These are phyloP conservation scores for Pavo muticus DNA, from an alignment of 2,113 vertebrate genomes.

Conservation along the genomic window DNA sequence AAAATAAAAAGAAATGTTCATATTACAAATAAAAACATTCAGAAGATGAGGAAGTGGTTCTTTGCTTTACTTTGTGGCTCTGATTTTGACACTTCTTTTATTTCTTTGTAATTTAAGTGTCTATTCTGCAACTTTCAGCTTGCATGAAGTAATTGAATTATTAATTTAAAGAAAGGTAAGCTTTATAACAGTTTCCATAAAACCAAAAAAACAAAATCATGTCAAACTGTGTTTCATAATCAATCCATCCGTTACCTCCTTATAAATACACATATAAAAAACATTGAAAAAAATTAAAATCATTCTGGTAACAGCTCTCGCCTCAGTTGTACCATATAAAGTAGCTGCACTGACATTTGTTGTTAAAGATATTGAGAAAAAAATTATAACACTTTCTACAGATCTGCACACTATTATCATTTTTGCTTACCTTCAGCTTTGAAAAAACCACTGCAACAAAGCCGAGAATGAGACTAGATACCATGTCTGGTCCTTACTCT, in stretches of 20 bases:
- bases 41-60: not conserved
- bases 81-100: slow-evolving; percentile 16
- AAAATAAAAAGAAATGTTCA: slow-evolving; percentile 15
- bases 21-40: not conserved
- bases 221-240: slow-evolving; percentile 30
- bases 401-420: not conserved
- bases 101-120: slow-evolving; percentile 16
- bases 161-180: slow-evolving; percentile 61
- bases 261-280: slow-evolving; percentile 55
- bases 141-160: slow-evolving; percentile 50
- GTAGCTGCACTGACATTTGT: not conserved
- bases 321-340: not conserved
- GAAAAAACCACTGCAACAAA: slow-evolving; percentile 22
- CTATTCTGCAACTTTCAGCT: slow-evolving; percentile 17
- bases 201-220: slow-evolving; percentile 41
- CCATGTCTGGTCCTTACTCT: not conserved
- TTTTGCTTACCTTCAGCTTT: slow-evolving; percentile 1
- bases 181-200: slow-evolving; percentile 45
- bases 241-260: slow-evolving; percentile 36
- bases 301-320: not conserved
- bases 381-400: slow-evolving; percentile 5
- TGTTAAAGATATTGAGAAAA: slow-evolving; percentile 25
- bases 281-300: slow-evolving; percentile 45
- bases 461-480: not conserved
- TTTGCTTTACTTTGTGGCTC: not conserved